Percentiles rank a stretch among this genome's conserved stretches.
These are phyloP conservation scores for Picus viridis DNA, from an alignment of 2,797 vertebrate genomes.

Conservation along the genomic window DNA sequence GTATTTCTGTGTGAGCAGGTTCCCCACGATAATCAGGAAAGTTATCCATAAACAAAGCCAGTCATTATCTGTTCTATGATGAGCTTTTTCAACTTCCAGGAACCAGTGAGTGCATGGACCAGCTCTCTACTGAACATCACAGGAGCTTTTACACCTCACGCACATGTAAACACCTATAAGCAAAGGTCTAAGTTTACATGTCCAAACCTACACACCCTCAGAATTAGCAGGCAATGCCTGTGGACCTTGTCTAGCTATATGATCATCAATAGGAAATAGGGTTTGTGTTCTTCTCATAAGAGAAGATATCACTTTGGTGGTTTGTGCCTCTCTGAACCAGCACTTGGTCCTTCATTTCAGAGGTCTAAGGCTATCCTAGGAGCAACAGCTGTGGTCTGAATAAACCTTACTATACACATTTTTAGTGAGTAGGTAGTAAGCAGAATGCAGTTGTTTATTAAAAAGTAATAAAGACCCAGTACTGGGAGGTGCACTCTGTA, in stretches of 20 bases:
- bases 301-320: background rate
- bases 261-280: background rate
- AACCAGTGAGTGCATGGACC: background rate
- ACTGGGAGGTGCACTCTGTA: background rate
- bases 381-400: background rate
- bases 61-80: background rate
- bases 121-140: background rate
- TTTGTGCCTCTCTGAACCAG: background rate
- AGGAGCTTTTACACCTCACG: background rate
- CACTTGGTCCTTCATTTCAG: background rate
- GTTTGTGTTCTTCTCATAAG: background rate
- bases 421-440: background rate
- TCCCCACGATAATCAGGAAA: background rate
- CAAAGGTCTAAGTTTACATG: background rate
- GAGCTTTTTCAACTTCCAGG: background rate
- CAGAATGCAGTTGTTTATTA: background rate
- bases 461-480: background rate
- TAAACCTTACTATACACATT: accelerated
- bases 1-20: background rate
- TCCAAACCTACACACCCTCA: background rate
- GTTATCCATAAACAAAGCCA: background rate
- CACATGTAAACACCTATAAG: accelerated
- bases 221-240: background rate
- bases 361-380: background rate
- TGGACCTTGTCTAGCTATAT: background rate